Evolutionary conservation across 2,888 invertebrate species (phyloP), one percentile per base, ranked within the genome.

Genomic region (Lapara coniferarum): DNA sequence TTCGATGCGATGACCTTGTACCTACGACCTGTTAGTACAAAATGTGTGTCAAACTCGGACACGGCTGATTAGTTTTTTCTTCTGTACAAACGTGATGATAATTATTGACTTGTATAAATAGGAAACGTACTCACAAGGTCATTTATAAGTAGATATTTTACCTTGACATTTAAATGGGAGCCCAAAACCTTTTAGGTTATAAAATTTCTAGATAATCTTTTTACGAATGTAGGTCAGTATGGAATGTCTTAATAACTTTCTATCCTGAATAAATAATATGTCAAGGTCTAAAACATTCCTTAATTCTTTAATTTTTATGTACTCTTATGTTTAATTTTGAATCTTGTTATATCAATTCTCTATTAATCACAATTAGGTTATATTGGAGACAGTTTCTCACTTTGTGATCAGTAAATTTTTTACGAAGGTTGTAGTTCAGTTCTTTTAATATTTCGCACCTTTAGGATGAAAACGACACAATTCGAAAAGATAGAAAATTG

Each of bases 1-100:
- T 63, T 49, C 51, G 57, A 49, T n/a, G 55, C 30, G 19, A 19
- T 68, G 67, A 46, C 57, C 67, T 68, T 68, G 67, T 68, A 49
- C 57, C 57, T 49, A 57, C 19, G 67, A 57, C 67, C 51, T 25
- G 57, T 10, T 63, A 46, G 49, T 49, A 19, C 46, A 30, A 63
- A 59, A 63, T 63, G 49, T 63, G 63, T 63, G 63, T 63, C 63
- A 63, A 19, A 49, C 19, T 6, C 19, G 19, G 63, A 19, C 63
- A 63, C 63, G 49, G 5, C 19, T 19, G 46, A 49, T 49, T 63
- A 49, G 19, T 10, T 49, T 63, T 49, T 46, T 49, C 49, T 10
- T n/a, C 16, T 56, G 25, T 2, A 14, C 57, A 57, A 49, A 13
- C 63, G 19, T 19, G 13, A 19, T 49, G 59, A 63, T 63, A 49